These are phyloP conservation scores for Trichogramma dendrolimi DNA, from an alignment of 2,888 invertebrate genomes.

Conservation along the genomic window DNA sequence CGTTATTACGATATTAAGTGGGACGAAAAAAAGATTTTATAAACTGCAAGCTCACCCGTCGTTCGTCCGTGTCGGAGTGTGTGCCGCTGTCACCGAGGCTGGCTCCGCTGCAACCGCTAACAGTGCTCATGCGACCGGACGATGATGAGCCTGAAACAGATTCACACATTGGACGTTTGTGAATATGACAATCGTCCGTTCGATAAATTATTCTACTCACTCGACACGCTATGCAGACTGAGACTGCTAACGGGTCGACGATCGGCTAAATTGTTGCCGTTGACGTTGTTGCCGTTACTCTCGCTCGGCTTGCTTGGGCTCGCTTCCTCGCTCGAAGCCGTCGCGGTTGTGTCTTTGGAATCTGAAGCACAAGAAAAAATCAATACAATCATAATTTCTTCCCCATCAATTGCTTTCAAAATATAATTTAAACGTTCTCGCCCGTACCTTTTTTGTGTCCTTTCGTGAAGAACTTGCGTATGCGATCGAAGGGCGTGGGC, in stretches of 20 bases:
- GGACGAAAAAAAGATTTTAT: neutral
- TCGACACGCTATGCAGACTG: slow-evolving; percentile 66
- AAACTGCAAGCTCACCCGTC: slow-evolving; percentile 50
- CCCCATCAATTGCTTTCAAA: neutral
- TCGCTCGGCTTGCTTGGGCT: slow-evolving; percentile 31
- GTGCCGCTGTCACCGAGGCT: slow-evolving; percentile 82
- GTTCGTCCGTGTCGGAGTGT: slow-evolving; percentile 78
- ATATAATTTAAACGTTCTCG: neutral
- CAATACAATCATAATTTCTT: slow-evolving; percentile 2
- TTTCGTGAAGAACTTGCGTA: slow-evolving; percentile 70
- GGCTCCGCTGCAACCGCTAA: slow-evolving; percentile 67
- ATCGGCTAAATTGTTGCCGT: slow-evolving; percentile 41
- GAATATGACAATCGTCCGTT: neutral
- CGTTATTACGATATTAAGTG: neutral
- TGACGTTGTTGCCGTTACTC: slow-evolving; percentile 35
- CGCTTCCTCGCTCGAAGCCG: slow-evolving; percentile 31
- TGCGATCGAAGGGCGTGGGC: slow-evolving; percentile 75
- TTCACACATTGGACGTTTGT: slow-evolving; percentile 40
- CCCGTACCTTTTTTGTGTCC: slow-evolving; percentile 53
- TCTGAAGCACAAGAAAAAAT: slow-evolving; percentile 27
- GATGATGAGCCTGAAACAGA: slow-evolving; percentile 64
- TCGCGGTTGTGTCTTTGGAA: slow-evolving; percentile 36
- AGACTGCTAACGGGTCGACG: slow-evolving; percentile 66
- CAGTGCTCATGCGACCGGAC: slow-evolving; percentile 77
- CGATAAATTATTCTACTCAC: slow-evolving; percentile 47